A percentile compares a stretch with the other conserved stretches of the same genome.
Evolutionary conservation across 2,888 invertebrate species (phyloP).

Genomic region (Seladonia tumulorum): DNA sequence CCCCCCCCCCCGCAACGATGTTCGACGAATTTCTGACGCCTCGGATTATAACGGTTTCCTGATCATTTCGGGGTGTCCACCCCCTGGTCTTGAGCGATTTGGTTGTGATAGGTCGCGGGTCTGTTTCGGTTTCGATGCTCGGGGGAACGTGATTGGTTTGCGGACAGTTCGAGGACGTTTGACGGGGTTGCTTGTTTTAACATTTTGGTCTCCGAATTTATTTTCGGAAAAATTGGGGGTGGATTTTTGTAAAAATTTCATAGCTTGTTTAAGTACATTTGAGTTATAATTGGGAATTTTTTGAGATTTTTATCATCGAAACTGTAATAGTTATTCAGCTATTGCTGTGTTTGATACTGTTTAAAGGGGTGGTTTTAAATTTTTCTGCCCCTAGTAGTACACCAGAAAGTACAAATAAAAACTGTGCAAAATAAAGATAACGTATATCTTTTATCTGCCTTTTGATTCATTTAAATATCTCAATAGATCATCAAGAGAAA

Average conservation of each 20-base stretch:
- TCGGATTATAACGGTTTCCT: conserved; percentile 27
- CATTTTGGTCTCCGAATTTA: too few relatives aligned
- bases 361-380: too few relatives aligned
- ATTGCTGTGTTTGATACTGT: too few relatives aligned
- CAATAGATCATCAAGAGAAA: background rate
- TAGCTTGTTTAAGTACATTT: background rate
- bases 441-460: background rate
- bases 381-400: background rate
- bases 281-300: background rate
- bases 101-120: background rate
- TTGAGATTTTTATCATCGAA: background rate
- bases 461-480: background rate
- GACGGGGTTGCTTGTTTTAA: background rate
- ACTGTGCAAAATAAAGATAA: background rate
- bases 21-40: conserved; percentile 46
- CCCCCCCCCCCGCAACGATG: conserved; percentile 1
- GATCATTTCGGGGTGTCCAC: background rate
- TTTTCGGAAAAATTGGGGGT: background rate
- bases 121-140: background rate
- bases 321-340: background rate
- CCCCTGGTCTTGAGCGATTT: background rate
- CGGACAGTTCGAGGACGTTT: background rate
- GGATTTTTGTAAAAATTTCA: background rate
- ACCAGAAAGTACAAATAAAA: background rate
- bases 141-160: background rate